Evolutionary conservation across 53 echinoderm and acorn worm species (phyloP), one percentile per base, ranked within the genome.

Genomic region (Zoroaster sp.): DNA sequence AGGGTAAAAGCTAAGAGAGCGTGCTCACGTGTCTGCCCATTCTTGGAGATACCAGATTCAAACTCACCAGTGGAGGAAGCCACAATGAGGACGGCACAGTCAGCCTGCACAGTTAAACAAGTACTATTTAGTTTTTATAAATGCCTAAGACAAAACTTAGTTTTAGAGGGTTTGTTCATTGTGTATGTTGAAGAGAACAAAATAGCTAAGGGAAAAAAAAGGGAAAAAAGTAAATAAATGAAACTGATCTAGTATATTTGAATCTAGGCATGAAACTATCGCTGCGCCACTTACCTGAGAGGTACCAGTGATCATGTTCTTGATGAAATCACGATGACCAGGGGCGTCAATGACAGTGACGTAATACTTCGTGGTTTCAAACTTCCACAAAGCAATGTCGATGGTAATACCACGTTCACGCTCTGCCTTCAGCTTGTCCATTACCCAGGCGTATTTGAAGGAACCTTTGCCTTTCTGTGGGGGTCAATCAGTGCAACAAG

Each of bases 251-350:
- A n/a, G n/a, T n/a, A n/a, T n/a, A n/a, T n/a, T n/a, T n/a, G n/a
- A n/a, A n/a, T n/a, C n/a, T n/a, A n/a, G n/a, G n/a, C n/a, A n/a
- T n/a, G n/a, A n/a, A n/a, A n/a, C n/a, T n/a, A n/a, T n/a, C n/a
- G n/a, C n/a, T n/a, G n/a, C n/a, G n/a, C n/a, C n/a, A 28, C 55
- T 74, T 80, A 96, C 96, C 94, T 96, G 96, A 21, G 96, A 96
- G 8, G 96, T 96, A 10, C 96, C 96, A 35, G 96, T 96, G 89
- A 96, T 96, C 96, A 96, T 96, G 94, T 96, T 96, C 89, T 96
- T 96, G 94, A 96, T 96, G 96, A 96, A 96, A 94, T 96, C 96
- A 90, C 96, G 92, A 88, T 96, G 96, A 6, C 96, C 96, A 40
- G 96, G 96, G 52, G 96, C 96, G 80, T 96, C 96, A 69, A 96